Evolutionary conservation across 2,797 vertebrate species (phyloP).

Genomic region (Zenarchopterus dispar): DNA sequence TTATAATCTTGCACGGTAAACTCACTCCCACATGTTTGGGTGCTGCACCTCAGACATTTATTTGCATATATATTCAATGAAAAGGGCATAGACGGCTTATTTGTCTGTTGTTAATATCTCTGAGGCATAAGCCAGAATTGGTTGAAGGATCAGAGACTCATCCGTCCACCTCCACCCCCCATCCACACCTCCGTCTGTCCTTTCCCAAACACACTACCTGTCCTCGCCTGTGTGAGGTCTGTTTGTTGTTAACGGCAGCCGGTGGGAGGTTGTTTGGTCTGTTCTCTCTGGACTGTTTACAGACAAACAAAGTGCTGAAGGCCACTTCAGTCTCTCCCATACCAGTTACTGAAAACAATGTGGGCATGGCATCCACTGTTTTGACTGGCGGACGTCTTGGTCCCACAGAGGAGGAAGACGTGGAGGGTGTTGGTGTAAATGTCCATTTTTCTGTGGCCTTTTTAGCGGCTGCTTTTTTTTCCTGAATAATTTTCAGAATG

Average conservation of each 20-base stretch:
- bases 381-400: not conserved
- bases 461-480: too few relatives aligned
- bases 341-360: constrained; percentile 20
- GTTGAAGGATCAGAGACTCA: constrained; percentile 6
- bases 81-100: constrained; percentile 11
- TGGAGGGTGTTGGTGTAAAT: too few relatives aligned
- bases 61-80: constrained; percentile 42
- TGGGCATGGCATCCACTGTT: constrained; percentile 28
- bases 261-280: constrained; percentile 54
- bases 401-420: too few relatives aligned
- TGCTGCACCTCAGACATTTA: constrained; percentile 9
- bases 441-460: too few relatives aligned
- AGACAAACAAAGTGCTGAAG: constrained; percentile 60
- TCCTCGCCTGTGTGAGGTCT: constrained; percentile 25
- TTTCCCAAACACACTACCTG: constrained; percentile 24
- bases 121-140: not conserved
- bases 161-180: not conserved
- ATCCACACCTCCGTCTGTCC: not conserved
- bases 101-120: constrained; percentile 14
- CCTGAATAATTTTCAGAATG: too few relatives aligned
- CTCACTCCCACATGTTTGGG: constrained; percentile 37
- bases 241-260: constrained; percentile 46
- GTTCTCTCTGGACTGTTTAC: constrained; percentile 56
- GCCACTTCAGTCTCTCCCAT: constrained; percentile 48
- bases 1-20: constrained; percentile 26